Conservation (phyloP, 2,888 invertebrate genomes). For the Dolichopus griseipennis region DNA sequence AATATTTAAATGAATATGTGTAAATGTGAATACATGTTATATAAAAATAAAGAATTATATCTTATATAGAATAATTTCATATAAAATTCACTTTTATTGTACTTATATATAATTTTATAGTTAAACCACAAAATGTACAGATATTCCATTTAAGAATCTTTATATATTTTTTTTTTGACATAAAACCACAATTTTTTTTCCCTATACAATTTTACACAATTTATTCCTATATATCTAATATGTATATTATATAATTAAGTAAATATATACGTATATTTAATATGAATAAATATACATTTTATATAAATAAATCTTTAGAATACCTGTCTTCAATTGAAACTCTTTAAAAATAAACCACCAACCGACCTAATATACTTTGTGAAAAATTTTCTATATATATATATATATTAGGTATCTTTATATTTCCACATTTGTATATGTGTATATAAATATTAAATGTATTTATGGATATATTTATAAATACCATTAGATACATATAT, state of each 20-base stretch:
- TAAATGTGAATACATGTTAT: too few relatives aligned
- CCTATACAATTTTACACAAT: too few relatives aligned
- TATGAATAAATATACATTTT: background rate
- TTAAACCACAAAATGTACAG: background rate
- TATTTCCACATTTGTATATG: too few relatives aligned
- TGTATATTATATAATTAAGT: background rate
- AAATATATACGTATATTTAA: background rate
- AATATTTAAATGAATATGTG: too few relatives aligned
- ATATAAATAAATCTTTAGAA: background rate
- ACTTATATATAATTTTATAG: too few relatives aligned
- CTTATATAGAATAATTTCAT: too few relatives aligned
- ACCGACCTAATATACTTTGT: background rate
- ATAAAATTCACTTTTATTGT: too few relatives aligned
- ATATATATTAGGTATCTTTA: too few relatives aligned
- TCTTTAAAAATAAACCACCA: constrained; percentile 2
- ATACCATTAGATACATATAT: too few relatives aligned
- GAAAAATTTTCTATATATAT: background rate
- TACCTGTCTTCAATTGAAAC: background rate
- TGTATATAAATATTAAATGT: background rate
- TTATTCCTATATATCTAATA: background rate
- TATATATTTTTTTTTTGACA: too few relatives aligned
- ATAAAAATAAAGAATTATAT: too few relatives aligned
- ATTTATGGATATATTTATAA: too few relatives aligned
- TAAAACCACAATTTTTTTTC: background rate
- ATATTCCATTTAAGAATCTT: background rate